Evolutionary conservation across 1,140 invertebrate genomes (phyloP).

Genomic region (Asobara japonica): DNA sequence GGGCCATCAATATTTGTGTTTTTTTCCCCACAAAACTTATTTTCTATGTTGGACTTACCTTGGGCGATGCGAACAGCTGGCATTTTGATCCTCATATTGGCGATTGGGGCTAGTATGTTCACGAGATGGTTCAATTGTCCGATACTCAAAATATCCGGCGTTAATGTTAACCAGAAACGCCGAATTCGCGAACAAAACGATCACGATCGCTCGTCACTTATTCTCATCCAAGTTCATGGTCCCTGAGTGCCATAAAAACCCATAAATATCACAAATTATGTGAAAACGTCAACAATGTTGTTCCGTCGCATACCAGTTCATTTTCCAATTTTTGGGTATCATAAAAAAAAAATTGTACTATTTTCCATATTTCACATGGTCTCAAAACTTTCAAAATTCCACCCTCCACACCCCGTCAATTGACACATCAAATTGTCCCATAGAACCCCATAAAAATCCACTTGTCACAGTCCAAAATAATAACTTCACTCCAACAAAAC

Average conservation of each 20-base stretch:
- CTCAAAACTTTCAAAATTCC: neutral
- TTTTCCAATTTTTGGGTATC: too few species aligned
- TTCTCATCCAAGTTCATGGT: neutral
- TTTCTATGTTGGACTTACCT: constrained; percentile 71
- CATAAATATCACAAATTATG: too few species aligned
- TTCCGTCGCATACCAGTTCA: too few species aligned
- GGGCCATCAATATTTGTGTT: too few species aligned
- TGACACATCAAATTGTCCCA: too few species aligned
- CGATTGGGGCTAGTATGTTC: constrained; percentile 40
- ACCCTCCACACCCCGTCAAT: too few species aligned
- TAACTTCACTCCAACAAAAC: neutral
- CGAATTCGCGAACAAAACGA: neutral
- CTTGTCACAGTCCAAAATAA: neutral
- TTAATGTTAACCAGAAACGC: neutral
- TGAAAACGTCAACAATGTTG: too few species aligned
- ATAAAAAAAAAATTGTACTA: too few species aligned
- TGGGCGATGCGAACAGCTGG: constrained; percentile 92
- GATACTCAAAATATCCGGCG: too few species aligned
- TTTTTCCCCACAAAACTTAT: too few species aligned
- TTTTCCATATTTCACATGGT: neutral
- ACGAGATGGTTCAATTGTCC: neutral
- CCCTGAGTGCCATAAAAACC: too few species aligned
- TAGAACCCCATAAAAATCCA: neutral
- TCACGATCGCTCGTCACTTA: neutral
- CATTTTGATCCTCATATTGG: constrained; percentile 96